Evolutionary conservation across 1,140 invertebrate genomes (phyloP).

Genomic region (Leptinotarsa lineolata): DNA sequence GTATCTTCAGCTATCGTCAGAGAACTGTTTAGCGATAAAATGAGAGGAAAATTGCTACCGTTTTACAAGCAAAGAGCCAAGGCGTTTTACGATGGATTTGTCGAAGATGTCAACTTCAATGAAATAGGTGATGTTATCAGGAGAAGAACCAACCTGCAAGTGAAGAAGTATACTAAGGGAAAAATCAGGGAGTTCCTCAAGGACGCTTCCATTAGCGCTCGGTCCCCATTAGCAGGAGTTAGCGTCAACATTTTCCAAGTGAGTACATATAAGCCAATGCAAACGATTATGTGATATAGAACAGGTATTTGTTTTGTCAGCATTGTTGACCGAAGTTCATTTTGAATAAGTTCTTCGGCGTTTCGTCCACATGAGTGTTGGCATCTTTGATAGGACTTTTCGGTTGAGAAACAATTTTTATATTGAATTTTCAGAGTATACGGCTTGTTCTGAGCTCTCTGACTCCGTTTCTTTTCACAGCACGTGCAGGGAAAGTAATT

Average conservation of each 20-base stretch:
- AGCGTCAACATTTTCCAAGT: conserved; percentile 80
- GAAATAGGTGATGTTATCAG: conserved; percentile 76
- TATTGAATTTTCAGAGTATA: too few relatives aligned
- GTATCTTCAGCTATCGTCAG: conserved; percentile 75
- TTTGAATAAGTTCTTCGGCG: too few relatives aligned
- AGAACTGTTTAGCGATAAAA: conserved; percentile 76
- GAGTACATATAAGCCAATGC: conserved; percentile 35
- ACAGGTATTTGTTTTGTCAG: too few relatives aligned
- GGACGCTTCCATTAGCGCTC: conserved; percentile 68
- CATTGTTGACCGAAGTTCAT: too few relatives aligned
- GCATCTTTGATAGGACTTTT: too few relatives aligned
- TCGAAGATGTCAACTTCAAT: conserved; percentile 82
- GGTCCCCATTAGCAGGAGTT: conserved; percentile 75
- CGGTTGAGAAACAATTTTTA: too few relatives aligned
- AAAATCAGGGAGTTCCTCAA: conserved; percentile 77
- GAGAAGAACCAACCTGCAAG: conserved; percentile 75
- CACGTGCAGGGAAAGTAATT: too few relatives aligned
- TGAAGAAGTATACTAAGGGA: conserved; percentile 77
- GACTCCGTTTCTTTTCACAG: too few relatives aligned
- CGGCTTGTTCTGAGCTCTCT: too few relatives aligned
- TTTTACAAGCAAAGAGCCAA: conserved; percentile 85
- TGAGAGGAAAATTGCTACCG: conserved; percentile 75
- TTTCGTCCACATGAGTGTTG: too few relatives aligned
- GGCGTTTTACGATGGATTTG: conserved; percentile 82
- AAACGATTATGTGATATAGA: too few relatives aligned